Evolutionary conservation across 2,113 vertebrate genomes (phyloP), one percentile per base, ranked within the genome.

Genomic region (Sitta europaea): DNA sequence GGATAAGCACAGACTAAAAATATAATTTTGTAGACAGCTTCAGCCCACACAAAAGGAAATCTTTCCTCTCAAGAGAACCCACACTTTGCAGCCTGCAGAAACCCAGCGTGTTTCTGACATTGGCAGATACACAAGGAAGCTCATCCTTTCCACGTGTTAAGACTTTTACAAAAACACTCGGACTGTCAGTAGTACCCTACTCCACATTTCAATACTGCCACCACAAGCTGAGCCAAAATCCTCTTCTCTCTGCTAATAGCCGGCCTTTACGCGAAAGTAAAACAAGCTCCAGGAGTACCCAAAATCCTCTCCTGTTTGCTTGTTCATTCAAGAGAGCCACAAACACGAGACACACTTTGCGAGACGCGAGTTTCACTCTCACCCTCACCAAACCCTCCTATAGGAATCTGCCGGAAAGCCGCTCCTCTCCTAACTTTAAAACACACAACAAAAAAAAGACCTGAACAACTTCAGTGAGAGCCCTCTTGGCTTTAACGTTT

Each of bases 11-110:
- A 10, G 55, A 22, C 89, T 96, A 96, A 97, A 96, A 97, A 97
- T 95, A 91, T 1, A 11, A 11, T 59, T 96, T 82, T 53, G 92
- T 11, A 93, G 93, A 94, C 89, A 97, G 91, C 85, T 95, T 65
- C 86, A 86, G 82, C 92, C 93, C 93, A 96, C 95, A 91, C 87
- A 16, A 96, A 90, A 96, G 86, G 96, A 97, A 97, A 95, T 87
- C 85, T 94, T 95, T n/a, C 88, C 62, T 74, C 89, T 91, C 9
- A 1, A 1, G 51, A 76, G 78, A 95, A 40, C 79, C 74, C 88
- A 82, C 78, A 68, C 61, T 63, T 75, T 3, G 42, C 75, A 65
- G 85, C 80, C 75, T 93, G 75, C 88, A 92, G 45, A 76, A 91
- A 50, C 83, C 43, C 75, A 0, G 86, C 16, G 11, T 10, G 90